A percentile compares a stretch with the other conserved stretches of the same genome.
phyloP scores from a whole-genome alignment of 2,888 invertebrate species.

The Eilema sororculum region DNA sequence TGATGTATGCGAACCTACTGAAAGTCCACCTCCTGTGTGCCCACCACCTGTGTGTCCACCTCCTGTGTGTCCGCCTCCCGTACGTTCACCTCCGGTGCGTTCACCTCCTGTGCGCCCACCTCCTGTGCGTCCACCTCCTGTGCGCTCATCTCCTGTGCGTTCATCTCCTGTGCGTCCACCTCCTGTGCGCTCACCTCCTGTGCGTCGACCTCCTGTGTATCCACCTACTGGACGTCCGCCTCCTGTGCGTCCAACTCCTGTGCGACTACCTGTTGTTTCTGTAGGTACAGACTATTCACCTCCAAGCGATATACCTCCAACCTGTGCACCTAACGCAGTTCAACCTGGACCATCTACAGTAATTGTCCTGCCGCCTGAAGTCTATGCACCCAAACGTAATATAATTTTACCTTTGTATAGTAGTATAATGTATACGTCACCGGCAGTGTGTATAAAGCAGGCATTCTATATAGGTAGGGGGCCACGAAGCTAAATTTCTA shows the following conservation, averaged over 20 bases:
- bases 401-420: not conserved
- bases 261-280: not conserved
- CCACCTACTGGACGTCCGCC: not conserved
- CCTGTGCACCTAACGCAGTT: not conserved
- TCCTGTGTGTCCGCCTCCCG: not conserved
- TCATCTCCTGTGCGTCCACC: not conserved
- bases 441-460: too few species aligned
- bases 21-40: not conserved
- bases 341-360: slow-evolving; percentile 1
- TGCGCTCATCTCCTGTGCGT: not conserved
- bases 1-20: not conserved
- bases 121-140: not conserved
- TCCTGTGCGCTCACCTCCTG: not conserved
- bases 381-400: slow-evolving; percentile 13
- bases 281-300: not conserved
- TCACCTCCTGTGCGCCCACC: not conserved
- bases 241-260: not conserved
- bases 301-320: not conserved
- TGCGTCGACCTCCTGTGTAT: not conserved
- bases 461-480: too few species aligned
- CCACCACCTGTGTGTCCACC: not conserved
- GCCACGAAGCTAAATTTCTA: too few species aligned
- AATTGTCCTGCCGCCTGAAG: slow-evolving; percentile 11
- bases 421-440: too few species aligned
- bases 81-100: not conserved